A percentile compares a stretch with the other conserved stretches of the same genome.
Conservation (phyloP, 2,797 vertebrate species). For the Macroramphosus scolopax region DNA sequence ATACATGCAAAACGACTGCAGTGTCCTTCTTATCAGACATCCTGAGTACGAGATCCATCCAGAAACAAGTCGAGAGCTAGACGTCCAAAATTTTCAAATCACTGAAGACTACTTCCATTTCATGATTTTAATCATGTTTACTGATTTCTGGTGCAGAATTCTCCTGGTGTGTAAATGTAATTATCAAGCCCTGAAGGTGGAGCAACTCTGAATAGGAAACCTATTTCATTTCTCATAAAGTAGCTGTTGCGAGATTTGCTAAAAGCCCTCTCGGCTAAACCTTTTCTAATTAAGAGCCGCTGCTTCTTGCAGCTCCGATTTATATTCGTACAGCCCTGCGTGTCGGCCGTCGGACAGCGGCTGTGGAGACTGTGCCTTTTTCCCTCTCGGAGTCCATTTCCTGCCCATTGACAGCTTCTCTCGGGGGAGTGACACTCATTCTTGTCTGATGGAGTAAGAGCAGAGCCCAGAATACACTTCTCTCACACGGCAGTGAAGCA, state of each 20-base stretch:
- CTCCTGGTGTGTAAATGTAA: constrained; percentile 74
- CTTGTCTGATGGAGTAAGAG: constrained; percentile 74
- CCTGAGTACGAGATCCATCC: too few species aligned
- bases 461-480: constrained; percentile 73
- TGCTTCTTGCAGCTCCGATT: constrained; percentile 14
- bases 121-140: constrained; percentile 70
- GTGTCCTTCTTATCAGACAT: too few species aligned
- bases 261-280: constrained; percentile 33
- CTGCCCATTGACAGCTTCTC: constrained; percentile 79
- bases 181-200: constrained; percentile 51
- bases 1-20: neutral
- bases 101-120: constrained; percentile 50
- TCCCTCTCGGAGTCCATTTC: constrained; percentile 52
- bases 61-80: too few species aligned
- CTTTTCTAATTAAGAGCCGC: constrained; percentile 48
- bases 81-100: too few species aligned
- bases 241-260: constrained; percentile 46
- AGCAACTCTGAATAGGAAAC: too few species aligned
- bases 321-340: constrained; percentile 17
- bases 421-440: constrained; percentile 82
- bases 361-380: constrained; percentile 22
- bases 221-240: too few species aligned
- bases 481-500: constrained; percentile 55
- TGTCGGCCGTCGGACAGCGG: constrained; percentile 31
- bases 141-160: constrained; percentile 58